These are phyloP conservation scores for Pygoscelis adeliae DNA, from an alignment of 2,113 vertebrate species.

Conservation along the genomic window DNA sequence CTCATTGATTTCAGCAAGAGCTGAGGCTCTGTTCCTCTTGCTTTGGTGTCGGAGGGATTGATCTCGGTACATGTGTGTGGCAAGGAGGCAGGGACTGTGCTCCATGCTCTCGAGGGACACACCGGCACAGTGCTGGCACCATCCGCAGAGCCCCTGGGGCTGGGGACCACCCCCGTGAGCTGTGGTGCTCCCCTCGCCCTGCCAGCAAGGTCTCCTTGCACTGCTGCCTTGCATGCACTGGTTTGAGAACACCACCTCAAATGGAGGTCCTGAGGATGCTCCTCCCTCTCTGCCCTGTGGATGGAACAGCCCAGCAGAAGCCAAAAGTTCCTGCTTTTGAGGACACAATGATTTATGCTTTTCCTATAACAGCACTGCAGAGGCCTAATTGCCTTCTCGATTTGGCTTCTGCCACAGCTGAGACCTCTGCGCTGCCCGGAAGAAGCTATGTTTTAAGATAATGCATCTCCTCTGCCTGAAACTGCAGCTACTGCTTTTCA, in stretches of 20 bases:
- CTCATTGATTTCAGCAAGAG: background rate
- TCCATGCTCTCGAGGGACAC: background rate
- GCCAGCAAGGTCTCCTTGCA: background rate
- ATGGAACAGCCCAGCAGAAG: background rate
- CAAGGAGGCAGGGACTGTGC: background rate
- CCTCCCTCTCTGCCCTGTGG: background rate
- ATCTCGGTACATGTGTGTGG: fast-evolving
- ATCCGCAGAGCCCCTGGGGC: background rate
- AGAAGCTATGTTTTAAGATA: background rate
- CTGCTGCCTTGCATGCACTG: fast-evolving
- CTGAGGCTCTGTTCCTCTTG: fast-evolving
- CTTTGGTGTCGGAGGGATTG: background rate
- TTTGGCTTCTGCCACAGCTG: background rate
- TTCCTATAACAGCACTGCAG: background rate
- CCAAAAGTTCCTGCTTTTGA: background rate
- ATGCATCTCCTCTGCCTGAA: background rate
- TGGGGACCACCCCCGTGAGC: background rate
- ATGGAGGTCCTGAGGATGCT: background rate
- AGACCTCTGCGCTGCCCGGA: background rate
- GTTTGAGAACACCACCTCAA: background rate
- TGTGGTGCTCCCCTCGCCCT: background rate
- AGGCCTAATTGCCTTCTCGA: background rate
- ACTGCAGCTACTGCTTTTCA: background rate
- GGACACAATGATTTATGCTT: background rate
- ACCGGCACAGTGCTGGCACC: background rate